phyloP scores from a whole-genome alignment of 2,113 vertebrate genomes.

The Maccullochella peelii region DNA sequence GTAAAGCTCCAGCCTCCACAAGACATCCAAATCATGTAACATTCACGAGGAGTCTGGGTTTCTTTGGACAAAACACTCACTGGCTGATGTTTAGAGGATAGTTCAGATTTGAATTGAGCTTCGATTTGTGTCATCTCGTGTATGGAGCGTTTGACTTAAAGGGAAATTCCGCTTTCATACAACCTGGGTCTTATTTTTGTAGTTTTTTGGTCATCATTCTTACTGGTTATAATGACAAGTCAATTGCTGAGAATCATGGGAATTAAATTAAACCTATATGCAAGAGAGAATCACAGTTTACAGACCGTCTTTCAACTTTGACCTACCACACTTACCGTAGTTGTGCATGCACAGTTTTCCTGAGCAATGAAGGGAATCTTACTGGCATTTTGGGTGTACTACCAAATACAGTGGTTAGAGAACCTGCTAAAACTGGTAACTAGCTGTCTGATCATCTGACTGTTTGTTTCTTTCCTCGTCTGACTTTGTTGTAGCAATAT shows the following conservation, averaged over 20 bases:
- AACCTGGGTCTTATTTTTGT: no score
- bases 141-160: no score
- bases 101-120: background rate
- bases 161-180: no score
- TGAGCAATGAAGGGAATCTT: background rate
- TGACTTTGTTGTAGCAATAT: no score
- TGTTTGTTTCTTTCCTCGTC: no score
- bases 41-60: fast-evolving
- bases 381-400: background rate
- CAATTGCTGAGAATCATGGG: no score
- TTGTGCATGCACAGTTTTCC: background rate
- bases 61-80: background rate
- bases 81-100: background rate
- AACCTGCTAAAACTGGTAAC: no score
- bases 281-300: background rate
- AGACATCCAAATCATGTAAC: background rate
- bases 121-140: background rate
- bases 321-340: background rate
- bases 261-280: no score
- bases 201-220: no score
- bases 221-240: no score
- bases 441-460: no score
- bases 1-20: background rate
- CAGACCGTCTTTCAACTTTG: background rate
- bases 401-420: no score